These are phyloP conservation scores for Melanaphis sacchari DNA, from an alignment of 1,140 invertebrate genomes.

Conservation along the genomic window DNA sequence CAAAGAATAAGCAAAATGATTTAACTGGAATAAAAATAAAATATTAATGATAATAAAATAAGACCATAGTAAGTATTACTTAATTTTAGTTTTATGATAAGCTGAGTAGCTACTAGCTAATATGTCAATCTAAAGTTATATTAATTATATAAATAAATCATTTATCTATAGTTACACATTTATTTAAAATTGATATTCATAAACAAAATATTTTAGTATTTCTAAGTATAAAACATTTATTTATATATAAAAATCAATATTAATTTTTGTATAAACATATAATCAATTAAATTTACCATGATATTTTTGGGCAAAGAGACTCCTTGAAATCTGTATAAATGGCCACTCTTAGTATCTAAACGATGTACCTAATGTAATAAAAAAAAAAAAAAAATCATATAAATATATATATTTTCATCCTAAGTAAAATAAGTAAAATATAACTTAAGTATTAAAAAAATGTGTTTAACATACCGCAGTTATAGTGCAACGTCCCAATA, in stretches of 20 bases:
- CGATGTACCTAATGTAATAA: conserved; percentile 69
- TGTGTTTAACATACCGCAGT: conserved; percentile 67
- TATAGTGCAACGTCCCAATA: conserved; percentile 78
- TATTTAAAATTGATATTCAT: too few species aligned
- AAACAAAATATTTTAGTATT: too few species aligned
- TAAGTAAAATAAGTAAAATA: conserved; percentile 14
- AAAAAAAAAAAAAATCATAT: neutral
- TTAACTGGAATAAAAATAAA: conserved; percentile 67
- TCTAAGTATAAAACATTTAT: neutral
- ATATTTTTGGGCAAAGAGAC: conserved; percentile 82
- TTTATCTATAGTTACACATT: neutral
- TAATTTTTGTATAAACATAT: neutral
- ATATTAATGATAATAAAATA: neutral
- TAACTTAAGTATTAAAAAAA: neutral
- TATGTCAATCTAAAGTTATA: too few species aligned
- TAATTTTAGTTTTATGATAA: too few species aligned
- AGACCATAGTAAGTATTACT: too few species aligned
- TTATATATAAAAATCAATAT: neutral
- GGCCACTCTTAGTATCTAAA: conserved; percentile 68
- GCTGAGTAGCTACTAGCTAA: too few species aligned
- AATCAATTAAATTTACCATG: conserved; percentile 57
- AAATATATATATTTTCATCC: neutral
- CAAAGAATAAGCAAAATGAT: conserved; percentile 82
- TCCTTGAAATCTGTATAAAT: conserved; percentile 88
- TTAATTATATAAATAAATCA: too few species aligned